Evolutionary conservation across 1,140 invertebrate species (phyloP), one percentile per base, ranked within the genome.

Genomic region (Habropoda laboriosa): DNA sequence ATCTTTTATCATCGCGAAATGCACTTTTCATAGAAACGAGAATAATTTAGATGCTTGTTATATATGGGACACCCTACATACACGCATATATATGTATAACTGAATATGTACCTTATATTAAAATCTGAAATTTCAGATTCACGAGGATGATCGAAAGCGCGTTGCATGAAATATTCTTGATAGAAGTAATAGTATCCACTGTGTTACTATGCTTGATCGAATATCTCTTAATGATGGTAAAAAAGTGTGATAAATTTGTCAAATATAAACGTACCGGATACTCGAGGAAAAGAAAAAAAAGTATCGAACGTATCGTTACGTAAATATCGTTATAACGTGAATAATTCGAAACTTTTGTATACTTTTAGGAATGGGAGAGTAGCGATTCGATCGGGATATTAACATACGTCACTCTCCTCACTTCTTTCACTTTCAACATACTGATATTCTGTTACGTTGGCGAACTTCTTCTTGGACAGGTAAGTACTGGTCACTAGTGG

Each of bases 381-480:
- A 76, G 66, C 47, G 77, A 87, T 12, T 58, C 83, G 0, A 45
- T 84, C 3, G 83, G 72, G 0, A 77, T 83, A 3, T 72, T 82
- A 12, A 89, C 89, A 0, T 90, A 90, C 38, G 73, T 68, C 8
- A 70, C 85, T 0, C 38, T 89, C 10, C 60, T 89, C 3, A 40
- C 79, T n/a, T 88, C 89, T 2, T 85, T 90, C 30, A 84, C 66
- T 3, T 86, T 88, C 51, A 89, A 88, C 49, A 87, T 88, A 32
- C 63, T 87, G 3, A 88, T 90, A 71, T 87, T 87, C 57, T 90
- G 90, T 58, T 86, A 86, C 24, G 86, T 90, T n/a, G 88, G 89
- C 1, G 87, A 90, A 51, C 64, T 90, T 18, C 80, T 90, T 12
- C 70, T 83, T 12, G 79, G 83, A 55, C 78, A 89, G 82, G 89